Evolutionary conservation across 2,888 invertebrate genomes (phyloP), one percentile per base, ranked within the genome.

Genomic region (Rhyacophila evoluta): DNA sequence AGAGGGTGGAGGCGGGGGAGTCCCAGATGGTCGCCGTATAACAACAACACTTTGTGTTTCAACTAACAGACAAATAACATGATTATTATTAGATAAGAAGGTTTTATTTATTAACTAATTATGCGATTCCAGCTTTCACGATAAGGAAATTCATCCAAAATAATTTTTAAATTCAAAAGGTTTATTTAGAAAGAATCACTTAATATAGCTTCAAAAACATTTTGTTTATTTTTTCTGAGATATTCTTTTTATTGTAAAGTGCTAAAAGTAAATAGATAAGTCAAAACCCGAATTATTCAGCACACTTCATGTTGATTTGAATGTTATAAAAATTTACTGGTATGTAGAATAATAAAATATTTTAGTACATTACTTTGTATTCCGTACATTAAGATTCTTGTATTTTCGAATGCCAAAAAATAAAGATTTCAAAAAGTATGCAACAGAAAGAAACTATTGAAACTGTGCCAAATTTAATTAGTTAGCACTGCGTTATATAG

Each of bases 1-100:
- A 83, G 91, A 86, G 82, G 89, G 88, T 83, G 87, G 86, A 82
- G 89, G 88, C 77, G 90, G 88, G 79, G 90, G 88, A 71, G 92
- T 90, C 79, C 90, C 86, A 68, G 91, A 90, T 82, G 90, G 91
- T 81, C 90, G 88, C 79, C 89, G 87, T 83, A 90, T 84, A 81
- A 89, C 89, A 82, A 91, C 87, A 70, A 74, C 74, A 75, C 78
- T 82, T 36, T 76, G 78, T 19, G 79, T 75, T 75, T 81, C 81
- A 81, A 78, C 11, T 74, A 75, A 33, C 38, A 70, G 28, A 39
- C 79, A 67, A 39, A 39, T 39, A 39, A 39, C 15, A 39, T 4
- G 15, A 36, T n/a, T n/a, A n/a, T n/a, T n/a, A n/a, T n/a, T n/a
- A n/a, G n/a, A n/a, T n/a, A n/a, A n/a, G n/a, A n/a, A n/a, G n/a